phyloP scores from a whole-genome alignment of 2,888 invertebrate species.

The Acrobasis consociella region DNA sequence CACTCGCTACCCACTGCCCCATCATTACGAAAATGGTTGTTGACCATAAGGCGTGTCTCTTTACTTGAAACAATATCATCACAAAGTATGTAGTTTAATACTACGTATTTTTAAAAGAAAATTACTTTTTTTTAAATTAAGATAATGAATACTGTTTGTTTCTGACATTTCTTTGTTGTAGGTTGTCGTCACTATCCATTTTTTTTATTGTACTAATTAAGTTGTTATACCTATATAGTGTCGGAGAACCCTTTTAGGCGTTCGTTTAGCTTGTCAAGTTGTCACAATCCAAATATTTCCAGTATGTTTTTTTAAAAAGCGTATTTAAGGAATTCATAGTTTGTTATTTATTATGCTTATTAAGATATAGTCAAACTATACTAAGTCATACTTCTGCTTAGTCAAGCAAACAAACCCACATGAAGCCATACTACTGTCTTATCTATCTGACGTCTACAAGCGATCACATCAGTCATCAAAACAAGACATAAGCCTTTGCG shows the following conservation, averaged over 20 bases:
- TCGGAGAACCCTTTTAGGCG: no score
- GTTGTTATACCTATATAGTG: no score
- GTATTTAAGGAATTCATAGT: no score
- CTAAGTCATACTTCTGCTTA: neutral
- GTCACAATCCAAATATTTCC: no score
- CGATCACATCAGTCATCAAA: neutral
- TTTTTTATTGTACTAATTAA: no score
- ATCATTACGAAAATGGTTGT: conserved; percentile 33
- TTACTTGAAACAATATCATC: neutral
- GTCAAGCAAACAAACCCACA: neutral
- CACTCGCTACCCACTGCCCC: conserved; percentile 29
- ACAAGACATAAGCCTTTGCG: neutral
- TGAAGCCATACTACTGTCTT: neutral
- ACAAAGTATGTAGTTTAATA: neutral
- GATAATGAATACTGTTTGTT: neutral
- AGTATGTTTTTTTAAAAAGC: no score
- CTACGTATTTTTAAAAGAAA: neutral
- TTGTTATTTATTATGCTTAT: no score
- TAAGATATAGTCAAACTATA: no score
- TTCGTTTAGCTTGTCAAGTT: no score
- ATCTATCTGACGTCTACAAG: neutral
- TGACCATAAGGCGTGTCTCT: conserved; percentile 16
- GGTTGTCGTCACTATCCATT: no score
- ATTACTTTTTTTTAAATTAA: neutral
- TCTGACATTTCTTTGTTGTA: no score